A percentile compares a stretch with the other conserved stretches of the same genome.
Evolutionary conservation across 2,888 invertebrate genomes (phyloP).

Genomic region (Tipula helvola): DNA sequence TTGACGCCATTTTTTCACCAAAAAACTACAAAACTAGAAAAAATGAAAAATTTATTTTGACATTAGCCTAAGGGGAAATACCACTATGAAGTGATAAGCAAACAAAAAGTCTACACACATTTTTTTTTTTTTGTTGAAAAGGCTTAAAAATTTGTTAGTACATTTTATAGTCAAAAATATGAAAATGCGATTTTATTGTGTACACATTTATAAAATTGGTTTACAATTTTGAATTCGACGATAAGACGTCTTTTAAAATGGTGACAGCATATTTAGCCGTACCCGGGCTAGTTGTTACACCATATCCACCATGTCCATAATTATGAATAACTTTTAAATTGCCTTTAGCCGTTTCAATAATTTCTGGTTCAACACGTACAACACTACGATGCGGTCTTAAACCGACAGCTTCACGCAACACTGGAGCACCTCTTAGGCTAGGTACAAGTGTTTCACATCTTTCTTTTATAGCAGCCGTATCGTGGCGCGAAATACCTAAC

Average conservation of each 20-base stretch:
- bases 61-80: neutral
- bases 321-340: constrained; percentile 68
- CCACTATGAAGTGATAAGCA: neutral
- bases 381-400: constrained; percentile 68
- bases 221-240: neutral
- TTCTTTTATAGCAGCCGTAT: constrained; percentile 63
- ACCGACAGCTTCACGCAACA: constrained; percentile 58
- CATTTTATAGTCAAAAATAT: neutral
- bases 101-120: neutral
- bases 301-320: constrained; percentile 92
- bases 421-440: constrained; percentile 43
- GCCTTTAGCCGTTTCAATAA: constrained; percentile 30
- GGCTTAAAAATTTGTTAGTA: neutral
- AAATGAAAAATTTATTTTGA: neutral
- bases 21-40: constrained; percentile 10
- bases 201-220: neutral
- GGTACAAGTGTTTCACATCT: constrained; percentile 68
- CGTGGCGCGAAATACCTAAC: constrained; percentile 50
- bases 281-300: constrained; percentile 81
- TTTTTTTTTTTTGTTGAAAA: neutral
- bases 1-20: constrained; percentile 14
- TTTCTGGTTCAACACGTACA: constrained; percentile 59
- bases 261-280: constrained; percentile 65
- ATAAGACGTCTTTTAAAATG: constrained; percentile 37
- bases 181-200: neutral